A percentile compares a stretch with the other conserved stretches of the same genome.
Evolutionary conservation across 1,140 invertebrate genomes (phyloP).

Genomic region (Aphaenogaster rudis): DNA sequence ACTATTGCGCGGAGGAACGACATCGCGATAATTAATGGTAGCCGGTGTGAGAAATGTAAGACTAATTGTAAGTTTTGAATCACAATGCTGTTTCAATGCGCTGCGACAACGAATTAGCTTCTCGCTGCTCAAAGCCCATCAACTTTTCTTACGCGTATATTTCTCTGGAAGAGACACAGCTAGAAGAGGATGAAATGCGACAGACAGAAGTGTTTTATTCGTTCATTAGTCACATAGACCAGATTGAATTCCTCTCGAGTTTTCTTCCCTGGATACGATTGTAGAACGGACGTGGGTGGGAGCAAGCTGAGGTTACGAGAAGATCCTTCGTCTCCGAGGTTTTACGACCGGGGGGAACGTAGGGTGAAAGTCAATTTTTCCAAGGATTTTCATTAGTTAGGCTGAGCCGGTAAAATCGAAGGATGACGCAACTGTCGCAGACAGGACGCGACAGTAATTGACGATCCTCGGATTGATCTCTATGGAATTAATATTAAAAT

Average conservation of each 20-base stretch:
- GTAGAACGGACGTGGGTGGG: constrained; percentile 7
- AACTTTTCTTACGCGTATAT: constrained; percentile 30
- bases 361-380: constrained; percentile 57
- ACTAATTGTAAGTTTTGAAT: constrained; percentile 2
- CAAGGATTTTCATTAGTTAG: constrained; percentile 65
- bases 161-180: constrained; percentile 16
- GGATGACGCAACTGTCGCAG: constrained; percentile 60
- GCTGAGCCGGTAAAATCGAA: constrained; percentile 59
- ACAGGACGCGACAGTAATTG: constrained; percentile 51
- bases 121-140: neutral
- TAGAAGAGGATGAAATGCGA: constrained; percentile 41
- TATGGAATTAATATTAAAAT: constrained; percentile 26
- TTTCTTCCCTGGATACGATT: constrained; percentile 56
- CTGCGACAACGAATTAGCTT: constrained; percentile 35
- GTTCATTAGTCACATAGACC: constrained; percentile 82
- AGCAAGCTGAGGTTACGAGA: constrained; percentile 54
- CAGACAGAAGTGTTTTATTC: constrained; percentile 79
- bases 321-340: constrained; percentile 53
- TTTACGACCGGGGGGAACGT: constrained; percentile 52
- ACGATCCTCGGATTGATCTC: constrained; percentile 34
- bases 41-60: neutral
- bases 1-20: constrained; percentile 18
- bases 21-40: constrained; percentile 41
- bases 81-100: neutral
- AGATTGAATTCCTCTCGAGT: constrained; percentile 81